Percentiles rank a stretch among this genome's conserved stretches.
phyloP scores from a whole-genome alignment of 2,113 vertebrate species.

The Nansenia antarctica region DNA sequence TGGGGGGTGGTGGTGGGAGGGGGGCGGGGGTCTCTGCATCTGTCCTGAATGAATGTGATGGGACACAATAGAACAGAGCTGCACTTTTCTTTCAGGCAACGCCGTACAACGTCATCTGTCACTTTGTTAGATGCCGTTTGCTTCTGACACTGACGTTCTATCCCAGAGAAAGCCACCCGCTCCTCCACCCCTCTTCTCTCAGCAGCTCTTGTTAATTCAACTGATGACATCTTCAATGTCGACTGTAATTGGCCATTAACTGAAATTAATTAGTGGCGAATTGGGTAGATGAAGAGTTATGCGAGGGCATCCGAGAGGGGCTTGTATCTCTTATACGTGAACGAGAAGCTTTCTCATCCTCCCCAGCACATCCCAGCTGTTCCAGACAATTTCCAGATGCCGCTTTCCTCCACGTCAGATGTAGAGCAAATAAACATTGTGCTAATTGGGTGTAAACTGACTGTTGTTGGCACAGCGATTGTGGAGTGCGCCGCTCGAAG shows the following conservation, averaged over 20 bases:
- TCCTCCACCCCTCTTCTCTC: background rate
- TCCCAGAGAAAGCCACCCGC: constrained; percentile 5
- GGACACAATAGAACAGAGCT: background rate
- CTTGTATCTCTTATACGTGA: background rate
- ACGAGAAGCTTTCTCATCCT: background rate
- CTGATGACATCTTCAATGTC: constrained; percentile 13
- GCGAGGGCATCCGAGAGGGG: background rate
- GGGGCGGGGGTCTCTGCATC: background rate
- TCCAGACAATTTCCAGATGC: constrained; percentile 54
- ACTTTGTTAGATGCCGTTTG: background rate
- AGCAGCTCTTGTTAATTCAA: constrained; percentile 11
- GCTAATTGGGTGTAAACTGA: constrained; percentile 27
- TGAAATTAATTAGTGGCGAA: constrained; percentile 28
- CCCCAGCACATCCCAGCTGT: constrained; percentile 38
- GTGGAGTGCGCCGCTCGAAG: too few relatives aligned
- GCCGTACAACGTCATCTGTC: background rate
- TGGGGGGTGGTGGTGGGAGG: background rate
- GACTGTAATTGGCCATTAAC: constrained; percentile 15
- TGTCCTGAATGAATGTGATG: background rate
- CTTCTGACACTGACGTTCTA: constrained; percentile 14
- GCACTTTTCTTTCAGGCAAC: background rate
- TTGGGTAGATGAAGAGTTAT: constrained; percentile 4
- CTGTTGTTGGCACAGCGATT: constrained; percentile 25
- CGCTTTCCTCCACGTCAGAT: background rate
- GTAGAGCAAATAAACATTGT: background rate